phyloP scores from a whole-genome alignment of 2,797 vertebrate genomes.

The Gobio occitaniae region DNA sequence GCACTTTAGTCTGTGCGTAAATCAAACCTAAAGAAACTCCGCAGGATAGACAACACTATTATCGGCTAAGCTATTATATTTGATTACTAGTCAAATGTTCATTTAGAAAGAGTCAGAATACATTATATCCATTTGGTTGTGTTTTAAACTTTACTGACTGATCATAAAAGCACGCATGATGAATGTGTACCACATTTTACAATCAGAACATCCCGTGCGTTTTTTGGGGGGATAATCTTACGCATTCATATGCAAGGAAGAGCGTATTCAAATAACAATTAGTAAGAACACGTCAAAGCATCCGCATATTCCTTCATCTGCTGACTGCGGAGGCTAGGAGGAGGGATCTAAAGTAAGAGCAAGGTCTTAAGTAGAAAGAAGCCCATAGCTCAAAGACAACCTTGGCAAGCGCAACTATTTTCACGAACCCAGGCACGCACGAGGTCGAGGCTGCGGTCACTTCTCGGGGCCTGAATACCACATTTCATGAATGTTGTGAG shows the following conservation, averaged over 20 bases:
- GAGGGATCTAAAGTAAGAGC: constrained; percentile 45
- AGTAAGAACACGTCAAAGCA: constrained; percentile 16
- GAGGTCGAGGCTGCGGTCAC: constrained; percentile 48
- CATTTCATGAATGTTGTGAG: constrained; percentile 35
- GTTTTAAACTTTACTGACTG: background rate
- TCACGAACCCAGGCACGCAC: constrained; percentile 33
- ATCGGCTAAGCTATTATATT: background rate
- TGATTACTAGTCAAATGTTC: background rate
- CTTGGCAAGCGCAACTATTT: constrained; percentile 46
- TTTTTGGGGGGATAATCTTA: background rate
- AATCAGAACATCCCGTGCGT: background rate
- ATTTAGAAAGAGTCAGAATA: background rate
- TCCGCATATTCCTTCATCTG: constrained; percentile 30
- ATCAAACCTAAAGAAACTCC: constrained; percentile 1
- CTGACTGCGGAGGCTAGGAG: constrained; percentile 35
- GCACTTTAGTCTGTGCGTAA: background rate
- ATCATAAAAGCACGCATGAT: background rate
- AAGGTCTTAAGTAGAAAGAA: constrained; percentile 51
- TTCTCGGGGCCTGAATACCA: constrained; percentile 30
- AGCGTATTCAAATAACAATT: constrained; percentile 20
- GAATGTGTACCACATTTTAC: background rate
- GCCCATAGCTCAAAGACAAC: constrained; percentile 29
- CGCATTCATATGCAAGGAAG: background rate
- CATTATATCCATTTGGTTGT: background rate
- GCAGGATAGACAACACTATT: background rate